Conservation (phyloP, 2,113 vertebrate species). For the Ammodytes dubius region DNA sequence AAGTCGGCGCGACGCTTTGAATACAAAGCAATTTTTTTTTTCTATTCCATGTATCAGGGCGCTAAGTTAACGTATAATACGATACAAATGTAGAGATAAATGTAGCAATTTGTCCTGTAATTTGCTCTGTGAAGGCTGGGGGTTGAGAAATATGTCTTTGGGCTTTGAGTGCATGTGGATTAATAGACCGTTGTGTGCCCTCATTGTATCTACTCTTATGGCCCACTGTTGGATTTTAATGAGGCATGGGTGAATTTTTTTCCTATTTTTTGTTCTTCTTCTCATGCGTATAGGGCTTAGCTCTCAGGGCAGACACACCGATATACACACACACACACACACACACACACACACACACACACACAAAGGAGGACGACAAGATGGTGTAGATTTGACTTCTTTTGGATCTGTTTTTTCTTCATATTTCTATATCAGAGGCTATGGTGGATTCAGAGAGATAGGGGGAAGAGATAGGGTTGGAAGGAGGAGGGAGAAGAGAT, state of each 20-base stretch:
- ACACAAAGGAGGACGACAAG: conserved; percentile 22
- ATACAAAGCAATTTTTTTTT: conserved; percentile 19
- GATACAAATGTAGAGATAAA: conserved; percentile 68
- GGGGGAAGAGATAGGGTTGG: conserved; percentile 31
- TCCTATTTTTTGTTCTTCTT: not conserved
- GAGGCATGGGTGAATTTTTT: conserved; percentile 50
- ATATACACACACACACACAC: conserved; percentile 33
- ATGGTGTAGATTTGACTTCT: conserved; percentile 40
- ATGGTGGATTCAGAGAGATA: conserved; percentile 54
- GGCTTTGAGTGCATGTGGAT: conserved; percentile 73
- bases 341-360: conserved; percentile 27
- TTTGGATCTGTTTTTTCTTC: conserved; percentile 6
- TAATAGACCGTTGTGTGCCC: conserved; percentile 71
- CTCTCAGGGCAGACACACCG: conserved; percentile 39
- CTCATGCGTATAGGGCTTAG: conserved; percentile 30
- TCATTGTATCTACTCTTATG: conserved; percentile 59
- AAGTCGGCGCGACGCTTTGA: not conserved
- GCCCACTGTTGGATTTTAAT: conserved; percentile 74
- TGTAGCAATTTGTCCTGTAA: conserved; percentile 75
- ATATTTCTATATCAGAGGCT: conserved; percentile 21
- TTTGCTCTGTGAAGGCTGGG: conserved; percentile 56
- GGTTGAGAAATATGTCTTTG: conserved; percentile 67
- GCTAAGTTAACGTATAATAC: conserved; percentile 49
- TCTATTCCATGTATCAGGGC: not conserved
- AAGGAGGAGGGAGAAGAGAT: conserved; percentile 63